Conservation (phyloP, 2,113 vertebrate genomes). For the Isichthys henryi region DNA sequence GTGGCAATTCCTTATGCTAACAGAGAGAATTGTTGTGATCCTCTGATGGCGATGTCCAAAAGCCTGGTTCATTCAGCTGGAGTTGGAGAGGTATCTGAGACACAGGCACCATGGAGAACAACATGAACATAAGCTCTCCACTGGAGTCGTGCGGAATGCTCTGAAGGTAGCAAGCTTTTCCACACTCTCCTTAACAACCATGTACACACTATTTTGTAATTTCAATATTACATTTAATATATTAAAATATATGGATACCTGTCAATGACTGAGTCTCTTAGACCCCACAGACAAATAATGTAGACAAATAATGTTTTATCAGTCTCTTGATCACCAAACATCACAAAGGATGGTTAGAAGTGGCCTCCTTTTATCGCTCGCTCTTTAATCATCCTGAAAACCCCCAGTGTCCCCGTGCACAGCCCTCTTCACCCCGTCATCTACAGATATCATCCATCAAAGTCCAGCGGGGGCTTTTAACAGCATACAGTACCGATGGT, state of each 20-base stretch:
- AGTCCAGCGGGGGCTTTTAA: slow-evolving; percentile 43
- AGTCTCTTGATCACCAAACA: slow-evolving; percentile 8
- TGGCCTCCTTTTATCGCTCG: slow-evolving; percentile 43
- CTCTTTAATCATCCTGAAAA: slow-evolving; percentile 45
- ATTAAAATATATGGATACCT: slow-evolving; percentile 20
- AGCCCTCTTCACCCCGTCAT: slow-evolving; percentile 27
- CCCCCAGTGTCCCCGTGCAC: slow-evolving; percentile 21
- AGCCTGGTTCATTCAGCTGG: neutral
- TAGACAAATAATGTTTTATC: slow-evolving; percentile 33
- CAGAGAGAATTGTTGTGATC: neutral
- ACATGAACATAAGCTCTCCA: neutral
- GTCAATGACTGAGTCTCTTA: neutral
- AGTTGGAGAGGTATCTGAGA: neutral
- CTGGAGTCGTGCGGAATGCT: neutral
- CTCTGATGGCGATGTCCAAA: neutral
- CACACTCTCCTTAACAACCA: neutral
- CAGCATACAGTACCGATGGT: slow-evolving; percentile 25
- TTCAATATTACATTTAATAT: neutral
- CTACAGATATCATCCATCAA: slow-evolving; percentile 43
- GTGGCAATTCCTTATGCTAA: neutral
- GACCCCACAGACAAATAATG: slow-evolving; percentile 35
- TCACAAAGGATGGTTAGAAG: slow-evolving; percentile 34
- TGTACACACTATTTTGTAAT: neutral
- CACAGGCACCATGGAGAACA: neutral
- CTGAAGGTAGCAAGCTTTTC: neutral